Base-by-base conservation (phyloP, 2,797 vertebrate species). In the Ctenopoma kingsleyae region DNA sequence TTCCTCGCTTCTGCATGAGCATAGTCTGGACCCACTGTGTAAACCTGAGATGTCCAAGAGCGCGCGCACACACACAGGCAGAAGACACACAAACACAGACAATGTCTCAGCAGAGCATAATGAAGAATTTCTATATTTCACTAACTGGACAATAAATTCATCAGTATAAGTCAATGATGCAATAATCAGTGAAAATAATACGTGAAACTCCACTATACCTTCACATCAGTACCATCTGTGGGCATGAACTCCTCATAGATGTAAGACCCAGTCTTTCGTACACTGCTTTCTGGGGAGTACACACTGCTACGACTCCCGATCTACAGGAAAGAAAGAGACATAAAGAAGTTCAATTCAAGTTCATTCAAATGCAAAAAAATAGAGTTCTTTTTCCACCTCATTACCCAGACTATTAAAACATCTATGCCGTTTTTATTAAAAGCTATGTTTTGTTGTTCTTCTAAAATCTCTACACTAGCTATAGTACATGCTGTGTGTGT, bases 241-340 rank as follows among this genome's bases (percentile, higher is more conserved):
- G 98, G 96, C 98, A 99, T 99, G 86, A 99, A 99, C 81, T 99
- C 97, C 85, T 99, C 98, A 6, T 99, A 99, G 82, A 99, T 99
- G 86, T 99, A 99, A 0, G 97, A 98, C 16, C 98, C 98, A 0
- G 98, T 99, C 91, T 99, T 99, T 46, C 97, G 92, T 35, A 99
- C 97, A 0, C 90, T 96, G 94, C 95, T 99, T 87, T 99, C 98
- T 5, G 98, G 96, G 13, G 98, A 99, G 80, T 99, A 99, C 46
- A 99, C 98, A 0, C 98, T 99, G 88, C 98, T 99, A 10, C 98
- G 95, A 84, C 98, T 99, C 63, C 98, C 98, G 7, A 99, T 99
- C 98, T 99, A 68, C 2, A 86, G 22, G 6, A 67, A 6, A 62
- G n/a, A 68, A 15, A 48, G 3, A 54, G 17, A 67, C 1, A 74